phyloP scores from a whole-genome alignment of 1,140 invertebrate species.

The Trichonephila clavipes region DNA sequence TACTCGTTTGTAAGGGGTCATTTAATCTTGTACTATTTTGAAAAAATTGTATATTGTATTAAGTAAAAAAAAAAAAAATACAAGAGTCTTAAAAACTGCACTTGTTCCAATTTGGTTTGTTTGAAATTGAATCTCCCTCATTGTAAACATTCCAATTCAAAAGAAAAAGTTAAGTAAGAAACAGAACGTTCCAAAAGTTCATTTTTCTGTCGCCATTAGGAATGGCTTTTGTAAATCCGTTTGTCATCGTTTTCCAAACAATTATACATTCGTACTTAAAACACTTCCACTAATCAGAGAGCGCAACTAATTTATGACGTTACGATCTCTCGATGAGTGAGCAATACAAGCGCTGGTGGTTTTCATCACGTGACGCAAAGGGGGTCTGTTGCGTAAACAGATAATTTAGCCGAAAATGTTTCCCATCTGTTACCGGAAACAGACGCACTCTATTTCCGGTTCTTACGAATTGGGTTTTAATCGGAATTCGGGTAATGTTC shows the following conservation, averaged over 20 bases:
- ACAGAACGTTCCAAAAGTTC: not conserved
- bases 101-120: too few species aligned
- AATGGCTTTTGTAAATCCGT: slow-evolving; percentile 35
- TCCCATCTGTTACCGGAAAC: slow-evolving; percentile 66
- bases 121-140: too few species aligned
- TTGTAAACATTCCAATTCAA: not conserved
- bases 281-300: slow-evolving; percentile 52
- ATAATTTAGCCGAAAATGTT: slow-evolving; percentile 66
- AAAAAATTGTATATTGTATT: too few species aligned
- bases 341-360: not conserved
- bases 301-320: slow-evolving; percentile 68
- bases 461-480: slow-evolving; percentile 57
- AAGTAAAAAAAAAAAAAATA: too few species aligned
- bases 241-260: slow-evolving; percentile 62
- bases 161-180: not conserved
- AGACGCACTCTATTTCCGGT: slow-evolving; percentile 64
- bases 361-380: slow-evolving; percentile 47
- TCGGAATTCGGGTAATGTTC: slow-evolving; percentile 43
- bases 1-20: too few species aligned
- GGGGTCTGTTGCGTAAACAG: slow-evolving; percentile 62
- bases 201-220: not conserved
- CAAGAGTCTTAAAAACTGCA: too few species aligned
- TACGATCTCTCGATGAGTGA: slow-evolving; percentile 32
- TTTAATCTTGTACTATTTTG: too few species aligned
- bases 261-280: slow-evolving; percentile 39